Conservation (phyloP, 2,888 invertebrate genomes). For the Trisateles emortualis region DNA sequence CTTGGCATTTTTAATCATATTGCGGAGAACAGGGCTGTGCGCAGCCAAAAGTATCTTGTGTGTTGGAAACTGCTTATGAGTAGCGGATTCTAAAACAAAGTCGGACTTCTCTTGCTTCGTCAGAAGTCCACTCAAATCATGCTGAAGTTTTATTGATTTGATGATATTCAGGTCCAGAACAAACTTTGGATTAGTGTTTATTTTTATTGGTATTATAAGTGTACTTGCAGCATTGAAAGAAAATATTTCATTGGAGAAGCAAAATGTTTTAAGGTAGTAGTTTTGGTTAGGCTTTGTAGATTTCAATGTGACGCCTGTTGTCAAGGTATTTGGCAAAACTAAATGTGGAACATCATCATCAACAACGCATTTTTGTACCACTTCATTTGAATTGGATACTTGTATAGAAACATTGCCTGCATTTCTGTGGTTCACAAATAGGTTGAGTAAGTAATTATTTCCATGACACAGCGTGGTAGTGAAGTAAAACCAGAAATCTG, state of each 20-base stretch:
- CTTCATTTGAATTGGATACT: conserved; percentile 54
- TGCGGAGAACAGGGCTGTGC: conserved; percentile 66
- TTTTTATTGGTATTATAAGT: conserved; percentile 66
- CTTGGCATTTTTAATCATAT: conserved; percentile 56
- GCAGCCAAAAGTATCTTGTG: conserved; percentile 72
- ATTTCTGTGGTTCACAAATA: conserved; percentile 70
- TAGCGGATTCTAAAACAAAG: conserved; percentile 61
- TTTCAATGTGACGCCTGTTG: conserved; percentile 54
- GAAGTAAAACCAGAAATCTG: conserved; percentile 76
- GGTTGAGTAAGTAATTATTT: conserved; percentile 62
- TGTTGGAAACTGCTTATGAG: conserved; percentile 58
- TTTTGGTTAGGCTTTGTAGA: conserved; percentile 58
- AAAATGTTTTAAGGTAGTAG: conserved; percentile 66
- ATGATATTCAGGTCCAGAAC: conserved; percentile 55
- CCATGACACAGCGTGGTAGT: conserved; percentile 63
- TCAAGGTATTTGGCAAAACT: conserved; percentile 42
- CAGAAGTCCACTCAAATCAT: conserved; percentile 59
- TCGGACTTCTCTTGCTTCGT: conserved; percentile 63
- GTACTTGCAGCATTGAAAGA: conserved; percentile 39
- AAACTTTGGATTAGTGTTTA: conserved; percentile 56
- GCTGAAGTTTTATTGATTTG: conserved; percentile 64
- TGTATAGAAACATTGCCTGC: conserved; percentile 60
- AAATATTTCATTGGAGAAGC: conserved; percentile 54
- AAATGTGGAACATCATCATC: conserved; percentile 35
- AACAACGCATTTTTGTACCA: conserved; percentile 29